Percentiles rank a stretch among this genome's conserved stretches.
phyloP scores from a whole-genome alignment of 2,888 invertebrate species.

The Nematopogon swammerdamellus region DNA sequence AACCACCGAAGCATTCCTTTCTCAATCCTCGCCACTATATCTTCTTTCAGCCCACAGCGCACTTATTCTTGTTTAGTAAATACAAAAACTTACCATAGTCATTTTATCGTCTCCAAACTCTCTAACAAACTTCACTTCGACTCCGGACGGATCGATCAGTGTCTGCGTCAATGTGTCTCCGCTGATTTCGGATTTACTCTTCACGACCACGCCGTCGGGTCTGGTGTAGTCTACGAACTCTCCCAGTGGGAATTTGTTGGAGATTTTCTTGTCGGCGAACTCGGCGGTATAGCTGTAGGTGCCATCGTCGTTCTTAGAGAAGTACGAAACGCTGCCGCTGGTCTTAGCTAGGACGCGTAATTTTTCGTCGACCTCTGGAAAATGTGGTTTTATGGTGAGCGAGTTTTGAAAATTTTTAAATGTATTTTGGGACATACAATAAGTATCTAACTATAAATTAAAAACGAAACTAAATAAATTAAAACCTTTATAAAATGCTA shows the following conservation, averaged over 20 bases:
- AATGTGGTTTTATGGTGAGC: too few species aligned
- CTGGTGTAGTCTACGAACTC: not conserved
- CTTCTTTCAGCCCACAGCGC: too few species aligned
- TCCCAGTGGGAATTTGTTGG: not conserved
- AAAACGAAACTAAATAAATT: too few species aligned
- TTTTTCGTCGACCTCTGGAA: not conserved
- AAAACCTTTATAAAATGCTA: too few species aligned
- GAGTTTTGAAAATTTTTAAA: too few species aligned
- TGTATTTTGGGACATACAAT: too few species aligned
- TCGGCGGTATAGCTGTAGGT: not conserved
- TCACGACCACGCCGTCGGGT: not conserved
- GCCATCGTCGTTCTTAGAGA: not conserved
- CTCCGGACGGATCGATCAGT: not conserved
- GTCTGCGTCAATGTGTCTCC: not conserved
- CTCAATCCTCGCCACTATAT: too few species aligned
- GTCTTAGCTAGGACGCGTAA: not conserved
- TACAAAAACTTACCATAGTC: not conserved
- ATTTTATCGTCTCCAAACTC: not conserved
- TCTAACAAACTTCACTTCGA: not conserved
- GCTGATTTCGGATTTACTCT: not conserved
- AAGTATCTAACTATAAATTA: too few species aligned
- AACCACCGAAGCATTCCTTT: too few species aligned
- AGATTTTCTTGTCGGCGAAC: not conserved
- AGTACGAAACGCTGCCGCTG: not conserved
- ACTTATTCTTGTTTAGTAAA: too few species aligned